Evolutionary conservation across 1,140 invertebrate genomes (phyloP).

Genomic region (Lasioglossum albipes): DNA sequence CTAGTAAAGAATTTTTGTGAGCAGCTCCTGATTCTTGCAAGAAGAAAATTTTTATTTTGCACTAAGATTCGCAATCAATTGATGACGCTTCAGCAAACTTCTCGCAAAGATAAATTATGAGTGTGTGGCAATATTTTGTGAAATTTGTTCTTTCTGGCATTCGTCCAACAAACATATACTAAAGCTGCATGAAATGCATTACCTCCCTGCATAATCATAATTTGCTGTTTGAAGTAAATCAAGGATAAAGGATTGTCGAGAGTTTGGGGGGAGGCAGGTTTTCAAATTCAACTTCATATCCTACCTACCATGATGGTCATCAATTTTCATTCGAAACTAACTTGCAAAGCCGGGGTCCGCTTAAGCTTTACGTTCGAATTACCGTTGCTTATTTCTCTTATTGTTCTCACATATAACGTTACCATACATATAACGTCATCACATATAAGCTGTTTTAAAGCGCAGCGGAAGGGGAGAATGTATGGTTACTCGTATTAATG

Average conservation of each 20-base stretch:
- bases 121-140: neutral
- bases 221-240: neutral
- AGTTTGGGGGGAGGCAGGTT: neutral
- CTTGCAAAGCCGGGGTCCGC: neutral
- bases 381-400: slow-evolving; percentile 42
- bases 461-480: too few species aligned
- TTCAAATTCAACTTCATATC: slow-evolving; percentile 16
- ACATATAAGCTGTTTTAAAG: too few species aligned
- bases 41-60: too few species aligned
- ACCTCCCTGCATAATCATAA: neutral
- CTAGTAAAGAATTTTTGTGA: too few species aligned
- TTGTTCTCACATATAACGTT: slow-evolving; percentile 43
- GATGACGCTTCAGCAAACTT: neutral
- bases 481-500: too few species aligned
- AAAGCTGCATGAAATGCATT: neutral
- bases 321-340: slow-evolving; percentile 41
- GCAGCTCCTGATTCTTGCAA: too few species aligned
- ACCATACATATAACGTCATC: too few species aligned
- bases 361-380: slow-evolving; percentile 28
- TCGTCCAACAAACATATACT: neutral
- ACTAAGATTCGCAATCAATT: too few species aligned
- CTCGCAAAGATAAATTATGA: neutral
- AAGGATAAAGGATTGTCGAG: slow-evolving; percentile 17
- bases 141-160: neutral
- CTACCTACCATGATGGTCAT: neutral